Evolutionary conservation across 2,113 vertebrate genomes (phyloP), one percentile per base, ranked within the genome.

Genomic region (Poicephalus gulielmi): DNA sequence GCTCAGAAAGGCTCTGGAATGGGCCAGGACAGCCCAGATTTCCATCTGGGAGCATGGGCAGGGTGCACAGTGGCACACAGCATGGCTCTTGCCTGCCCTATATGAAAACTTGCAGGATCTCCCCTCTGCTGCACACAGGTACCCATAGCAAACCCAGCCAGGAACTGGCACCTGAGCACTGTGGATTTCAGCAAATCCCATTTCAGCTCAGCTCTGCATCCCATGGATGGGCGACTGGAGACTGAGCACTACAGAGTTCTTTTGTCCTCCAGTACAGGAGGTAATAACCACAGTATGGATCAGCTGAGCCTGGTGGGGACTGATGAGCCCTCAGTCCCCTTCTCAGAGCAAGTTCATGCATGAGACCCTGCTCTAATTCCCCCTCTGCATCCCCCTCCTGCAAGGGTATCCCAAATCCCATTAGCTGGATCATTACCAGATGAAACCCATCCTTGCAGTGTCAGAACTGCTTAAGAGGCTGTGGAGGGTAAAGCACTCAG

Each of bases 11-110:
- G 47, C 30, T 35, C 52, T 64, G 66, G 25, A 75, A 55, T 3
- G 18, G 59, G 49, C n/a, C 59, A 62, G 82, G 33, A 57, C 24
- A 74, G 22, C 24, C 35, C 0, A 0, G 2, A 22, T 11, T 8
- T 30, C 39, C 6, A 2, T 8, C 30, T 5, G 4, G 23, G 7
- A 78, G 25, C 6, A 1, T 10, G 4, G 0, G 1, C 1, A 2
- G 31, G 19, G 11, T 41, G 17, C 3, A 3, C 2, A 33, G 28
- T 2, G 57, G 39, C 37, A 25, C 3, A 0, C 14, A 46, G 62
- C 8, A 4, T 0, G 2, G 35, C 39, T 47, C 11, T 55, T 0
- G 0, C 5, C 35, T 35, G 44, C 23, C 20, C 60, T 7, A 0
- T 44, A 8, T 2, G 7, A 74, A 47, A 2, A 1, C 30, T 37